Percentiles rank a stretch among this genome's conserved stretches.
phyloP scores from a whole-genome alignment of 2,888 invertebrate genomes.

The Toxonevra muliebris region DNA sequence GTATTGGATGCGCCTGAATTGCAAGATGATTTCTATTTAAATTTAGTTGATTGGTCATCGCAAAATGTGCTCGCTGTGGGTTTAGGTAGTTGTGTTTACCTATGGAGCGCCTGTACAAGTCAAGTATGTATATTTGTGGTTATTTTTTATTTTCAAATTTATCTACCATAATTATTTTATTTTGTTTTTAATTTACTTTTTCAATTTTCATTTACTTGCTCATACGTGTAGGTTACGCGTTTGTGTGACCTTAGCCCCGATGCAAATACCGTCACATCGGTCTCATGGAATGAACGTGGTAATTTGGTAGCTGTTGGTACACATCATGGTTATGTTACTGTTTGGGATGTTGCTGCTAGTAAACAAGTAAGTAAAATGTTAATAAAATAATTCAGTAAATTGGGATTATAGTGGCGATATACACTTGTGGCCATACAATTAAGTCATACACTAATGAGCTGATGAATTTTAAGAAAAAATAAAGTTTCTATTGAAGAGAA shows the following conservation, averaged over 20 bases:
- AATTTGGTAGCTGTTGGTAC: slow-evolving; percentile 98
- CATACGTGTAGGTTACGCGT: slow-evolving; percentile 79
- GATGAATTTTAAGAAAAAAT: too few species aligned
- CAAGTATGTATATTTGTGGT: slow-evolving; percentile 70
- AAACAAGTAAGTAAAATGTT: slow-evolving; percentile 74
- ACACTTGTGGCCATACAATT: too few species aligned
- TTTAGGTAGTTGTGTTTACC: slow-evolving; percentile 95
- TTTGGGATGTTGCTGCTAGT: slow-evolving; percentile 96
- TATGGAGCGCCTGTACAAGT: slow-evolving; percentile 99
- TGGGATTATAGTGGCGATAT: neutral
- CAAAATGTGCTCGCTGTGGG: slow-evolving; percentile 99
- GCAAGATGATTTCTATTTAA: slow-evolving; percentile 98
- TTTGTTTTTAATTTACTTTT: slow-evolving; percentile 26
- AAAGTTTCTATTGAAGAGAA: too few species aligned
- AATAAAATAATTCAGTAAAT: neutral
- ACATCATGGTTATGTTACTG: slow-evolving; percentile 95
- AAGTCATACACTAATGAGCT: too few species aligned
- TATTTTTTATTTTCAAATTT: slow-evolving; percentile 27
- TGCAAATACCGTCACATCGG: slow-evolving; percentile 96
- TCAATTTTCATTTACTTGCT: slow-evolving; percentile 24
- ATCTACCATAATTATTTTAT: slow-evolving; percentile 19
- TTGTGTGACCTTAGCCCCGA: slow-evolving; percentile 94
- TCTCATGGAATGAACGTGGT: slow-evolving; percentile 98
- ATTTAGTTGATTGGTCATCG: slow-evolving; percentile 99
- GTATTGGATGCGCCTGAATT: slow-evolving; percentile 63